phyloP scores from a whole-genome alignment of 37 sponge, comb jelly and placozoan species.

The Amphimedon queenslandica region DNA sequence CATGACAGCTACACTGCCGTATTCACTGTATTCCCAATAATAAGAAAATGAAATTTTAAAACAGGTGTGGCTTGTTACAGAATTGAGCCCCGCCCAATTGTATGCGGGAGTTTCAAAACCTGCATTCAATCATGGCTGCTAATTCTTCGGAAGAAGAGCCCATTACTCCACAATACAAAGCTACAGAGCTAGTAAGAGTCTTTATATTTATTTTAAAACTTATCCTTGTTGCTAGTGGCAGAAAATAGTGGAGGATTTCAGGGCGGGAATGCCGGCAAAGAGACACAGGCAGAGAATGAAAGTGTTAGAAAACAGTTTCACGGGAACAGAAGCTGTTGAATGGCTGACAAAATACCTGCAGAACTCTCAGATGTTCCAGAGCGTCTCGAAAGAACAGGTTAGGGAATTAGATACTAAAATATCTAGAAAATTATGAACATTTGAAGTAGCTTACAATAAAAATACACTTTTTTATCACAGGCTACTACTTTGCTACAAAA shows the following conservation, averaged over 20 bases:
- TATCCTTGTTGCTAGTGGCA: no score
- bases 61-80: no score
- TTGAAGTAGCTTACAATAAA: background rate
- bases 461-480: background rate
- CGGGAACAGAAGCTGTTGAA: conserved; percentile 55
- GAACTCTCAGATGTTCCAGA: conserved; percentile 18
- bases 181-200: conserved; percentile 30
- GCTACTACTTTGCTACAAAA: conserved; percentile 47
- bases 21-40: no score
- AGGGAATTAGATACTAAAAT: background rate
- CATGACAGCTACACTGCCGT: background rate
- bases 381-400: conserved; percentile 29
- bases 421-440: background rate
- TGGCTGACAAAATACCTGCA: conserved; percentile 58
- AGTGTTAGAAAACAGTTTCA: conserved; percentile 46
- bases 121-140: background rate
- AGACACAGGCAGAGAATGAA: conserved; percentile 39
- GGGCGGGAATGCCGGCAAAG: conserved; percentile 44
- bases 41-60: no score
- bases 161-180: conserved; percentile 10
- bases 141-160: background rate
- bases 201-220: background rate
- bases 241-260: conserved; percentile 36
- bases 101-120: background rate
- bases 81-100: background rate